Base-by-base conservation (phyloP, 2,888 invertebrate genomes). In the Drosophila kuntzei region DNA sequence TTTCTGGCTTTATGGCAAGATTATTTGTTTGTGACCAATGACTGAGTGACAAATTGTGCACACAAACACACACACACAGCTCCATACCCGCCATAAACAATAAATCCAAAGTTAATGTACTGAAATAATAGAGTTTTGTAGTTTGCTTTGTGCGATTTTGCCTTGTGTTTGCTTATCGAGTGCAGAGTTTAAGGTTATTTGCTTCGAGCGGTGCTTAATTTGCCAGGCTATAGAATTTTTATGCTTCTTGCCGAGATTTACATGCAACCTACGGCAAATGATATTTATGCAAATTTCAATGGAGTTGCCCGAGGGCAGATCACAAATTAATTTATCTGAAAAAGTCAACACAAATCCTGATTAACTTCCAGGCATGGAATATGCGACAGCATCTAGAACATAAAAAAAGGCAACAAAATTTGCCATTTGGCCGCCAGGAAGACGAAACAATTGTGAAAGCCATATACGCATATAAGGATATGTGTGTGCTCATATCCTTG, bases 31-130 rank as follows among this genome's bases (percentile, higher is more conserved):
- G 51, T 55, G 47, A 57, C 51, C 76, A 76, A 67, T 76, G 75
- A 72, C 76, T 71, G 72, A 67, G 54, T 72, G 75, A 72, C 57
- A 75, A 76, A 76, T 62, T 51, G 67, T 27, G 43, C 41, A 59
- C 41, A 36, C 34, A 37, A 8, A 11, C 9, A 39, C 14, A 49
- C 9, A 32, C 9, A 41, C 7, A 37, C 27, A 50, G 32, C 49
- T 49, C 29, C 53, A 50, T 9, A 7, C 12, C 25, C 44, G 61
- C 68, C 81, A 79, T 83, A 79, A 80, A 80, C 84, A 87, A 87
- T 87, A 83, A 87, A 87, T 83, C 71, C 67, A 65, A 76, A 79
- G 66, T 79, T 84, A 83, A 87, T 83, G 83, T 84, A 79, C 72
- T 71, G 83, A 79, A 83, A 83, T 83, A 83, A 83, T 84, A 84